Percentiles rank a stretch among this genome's conserved stretches.
Conservation (phyloP, 2,888 invertebrate genomes). For the Ichneumoninae sp. region DNA sequence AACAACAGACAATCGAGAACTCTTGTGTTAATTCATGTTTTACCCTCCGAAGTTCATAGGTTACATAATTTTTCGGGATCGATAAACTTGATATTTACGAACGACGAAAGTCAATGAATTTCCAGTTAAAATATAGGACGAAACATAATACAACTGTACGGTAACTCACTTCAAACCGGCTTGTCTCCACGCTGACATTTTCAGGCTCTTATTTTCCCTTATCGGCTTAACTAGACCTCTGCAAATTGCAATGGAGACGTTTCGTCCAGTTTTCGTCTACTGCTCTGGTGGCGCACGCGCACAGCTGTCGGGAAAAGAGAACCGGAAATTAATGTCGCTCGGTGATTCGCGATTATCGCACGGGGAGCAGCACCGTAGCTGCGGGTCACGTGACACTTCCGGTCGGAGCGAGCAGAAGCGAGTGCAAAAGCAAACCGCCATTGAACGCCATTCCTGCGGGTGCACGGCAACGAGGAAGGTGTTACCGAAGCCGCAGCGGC, state of each 20-base stretch:
- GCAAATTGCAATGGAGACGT: conserved; percentile 52
- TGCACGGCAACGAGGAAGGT: neutral
- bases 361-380: conserved; percentile 33
- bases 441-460: neutral
- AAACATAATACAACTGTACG: neutral
- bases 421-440: too few species aligned
- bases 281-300: conserved; percentile 11
- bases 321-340: neutral
- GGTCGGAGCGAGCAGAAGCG: neutral
- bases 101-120: conserved; percentile 44
- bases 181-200: conserved; percentile 93
- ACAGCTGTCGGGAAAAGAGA: neutral
- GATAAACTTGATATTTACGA: conserved; percentile 32
- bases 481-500: neutral
- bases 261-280: conserved; percentile 26
- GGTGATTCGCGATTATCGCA: neutral
- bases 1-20: neutral
- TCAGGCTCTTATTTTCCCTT: conserved; percentile 74
- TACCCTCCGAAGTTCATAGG: conserved; percentile 47
- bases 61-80: conserved; percentile 65
- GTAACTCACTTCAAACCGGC: conserved; percentile 92
- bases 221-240: conserved; percentile 25
- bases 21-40: conserved; percentile 10
- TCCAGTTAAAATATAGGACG: neutral
- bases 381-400: neutral